These are phyloP conservation scores for Chionis minor DNA, from an alignment of 2,113 vertebrate genomes.

Conservation along the genomic window DNA sequence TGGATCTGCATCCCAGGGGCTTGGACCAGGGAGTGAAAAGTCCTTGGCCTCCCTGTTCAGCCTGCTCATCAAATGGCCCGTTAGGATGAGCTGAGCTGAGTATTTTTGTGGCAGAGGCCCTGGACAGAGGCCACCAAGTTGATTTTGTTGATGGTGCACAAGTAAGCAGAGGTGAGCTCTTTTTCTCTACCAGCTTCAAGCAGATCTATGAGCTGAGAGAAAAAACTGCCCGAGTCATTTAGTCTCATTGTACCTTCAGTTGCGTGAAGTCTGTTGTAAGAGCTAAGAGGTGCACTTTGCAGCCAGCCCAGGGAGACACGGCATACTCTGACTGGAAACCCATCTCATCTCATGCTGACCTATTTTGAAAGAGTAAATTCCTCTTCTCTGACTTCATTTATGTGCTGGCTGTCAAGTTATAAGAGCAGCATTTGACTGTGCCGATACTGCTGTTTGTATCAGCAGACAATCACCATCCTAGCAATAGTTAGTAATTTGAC, in stretches of 20 bases:
- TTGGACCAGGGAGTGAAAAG: neutral
- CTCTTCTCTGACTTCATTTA: slow-evolving; percentile 15
- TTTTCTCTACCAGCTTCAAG: neutral
- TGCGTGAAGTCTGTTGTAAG: neutral
- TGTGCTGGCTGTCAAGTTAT: slow-evolving; percentile 31
- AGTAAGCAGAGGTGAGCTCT: neutral
- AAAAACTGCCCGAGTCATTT: neutral
- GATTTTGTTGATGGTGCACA: neutral
- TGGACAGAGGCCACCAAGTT: neutral
- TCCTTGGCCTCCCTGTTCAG: neutral
- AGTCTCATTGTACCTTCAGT: neutral
- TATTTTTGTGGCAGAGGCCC: neutral
- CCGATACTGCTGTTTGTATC: slow-evolving; percentile 44
- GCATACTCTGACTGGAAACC: neutral
- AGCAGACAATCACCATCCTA: slow-evolving; percentile 69
- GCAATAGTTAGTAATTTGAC: slow-evolving; percentile 68
- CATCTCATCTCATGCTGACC: neutral
- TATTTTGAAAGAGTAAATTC: slow-evolving; percentile 30
- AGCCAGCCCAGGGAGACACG: neutral
- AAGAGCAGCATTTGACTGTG: slow-evolving; percentile 45
- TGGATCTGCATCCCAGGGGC: neutral
- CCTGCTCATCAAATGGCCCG: neutral
- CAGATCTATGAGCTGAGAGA: neutral
- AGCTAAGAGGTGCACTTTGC: neutral
- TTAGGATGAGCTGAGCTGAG: neutral